These are phyloP conservation scores for Apolygus lucorum DNA, from an alignment of 1,140 invertebrate species.

Conservation along the genomic window DNA sequence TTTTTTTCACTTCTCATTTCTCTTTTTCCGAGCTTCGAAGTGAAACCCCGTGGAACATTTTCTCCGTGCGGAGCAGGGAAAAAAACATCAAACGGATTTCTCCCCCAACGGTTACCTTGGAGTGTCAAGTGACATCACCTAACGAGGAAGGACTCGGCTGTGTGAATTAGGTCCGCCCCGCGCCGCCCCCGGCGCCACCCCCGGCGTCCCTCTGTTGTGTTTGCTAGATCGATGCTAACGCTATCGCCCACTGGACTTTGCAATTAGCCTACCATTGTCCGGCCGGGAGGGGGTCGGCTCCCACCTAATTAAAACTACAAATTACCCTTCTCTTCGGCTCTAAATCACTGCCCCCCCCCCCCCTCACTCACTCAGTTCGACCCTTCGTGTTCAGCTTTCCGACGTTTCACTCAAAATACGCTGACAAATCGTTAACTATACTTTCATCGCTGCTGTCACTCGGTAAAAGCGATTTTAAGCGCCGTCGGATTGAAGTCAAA, in stretches of 20 bases:
- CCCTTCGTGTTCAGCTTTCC: background rate
- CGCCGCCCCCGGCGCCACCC: background rate
- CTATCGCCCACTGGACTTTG: background rate
- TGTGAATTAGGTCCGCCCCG: background rate
- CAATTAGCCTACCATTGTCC: conserved; percentile 7
- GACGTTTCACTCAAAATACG: background rate
- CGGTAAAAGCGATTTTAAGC: no score
- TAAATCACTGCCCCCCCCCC: background rate
- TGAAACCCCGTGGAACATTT: no score
- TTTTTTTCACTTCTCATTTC: background rate
- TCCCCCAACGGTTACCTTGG: conserved; percentile 12
- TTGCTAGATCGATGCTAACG: conserved; percentile 14
- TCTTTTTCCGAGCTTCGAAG: background rate
- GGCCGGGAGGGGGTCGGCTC: background rate
- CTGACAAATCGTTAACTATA: background rate
- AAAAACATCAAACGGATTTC: conserved; percentile 4
- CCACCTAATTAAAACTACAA: conserved; percentile 15
- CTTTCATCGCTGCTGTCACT: background rate
- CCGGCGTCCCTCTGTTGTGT: background rate
- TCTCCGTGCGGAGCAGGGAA: background rate
- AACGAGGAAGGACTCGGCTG: conserved; percentile 11
- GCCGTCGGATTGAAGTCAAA: no score
- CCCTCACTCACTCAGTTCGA: no score
- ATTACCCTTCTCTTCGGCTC: background rate
- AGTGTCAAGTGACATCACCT: conserved; percentile 18